phyloP scores from a whole-genome alignment of 2,888 invertebrate species.

The Carabus problematicus region DNA sequence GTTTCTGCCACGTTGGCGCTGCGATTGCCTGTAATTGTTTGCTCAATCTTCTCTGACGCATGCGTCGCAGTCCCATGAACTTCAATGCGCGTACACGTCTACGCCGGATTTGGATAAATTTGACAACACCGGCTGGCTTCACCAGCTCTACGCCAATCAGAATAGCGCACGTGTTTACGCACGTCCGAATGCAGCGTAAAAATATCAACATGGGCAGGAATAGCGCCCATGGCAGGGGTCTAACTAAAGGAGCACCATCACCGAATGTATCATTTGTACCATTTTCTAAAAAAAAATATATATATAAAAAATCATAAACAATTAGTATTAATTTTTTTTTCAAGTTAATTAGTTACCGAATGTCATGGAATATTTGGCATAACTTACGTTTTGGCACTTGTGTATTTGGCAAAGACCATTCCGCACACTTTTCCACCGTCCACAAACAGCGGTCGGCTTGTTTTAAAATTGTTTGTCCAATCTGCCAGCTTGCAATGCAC shows the following conservation, averaged over 20 bases:
- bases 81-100: conserved; percentile 28
- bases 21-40: not conserved
- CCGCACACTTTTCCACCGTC: conserved; percentile 40
- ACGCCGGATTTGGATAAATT: conserved; percentile 29
- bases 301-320: no score
- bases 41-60: conserved; percentile 9
- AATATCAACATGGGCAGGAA: conserved; percentile 36
- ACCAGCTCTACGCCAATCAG: conserved; percentile 35
- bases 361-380: no score
- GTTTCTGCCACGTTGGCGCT: conserved; percentile 7
- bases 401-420: conserved; percentile 40
- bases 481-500: conserved; percentile 31
- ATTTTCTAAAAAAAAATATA: conserved; percentile 8
- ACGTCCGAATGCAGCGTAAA: conserved; percentile 20
- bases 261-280: conserved; percentile 30
- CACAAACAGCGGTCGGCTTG: conserved; percentile 34
- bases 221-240: conserved; percentile 42
- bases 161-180: conserved; percentile 25
- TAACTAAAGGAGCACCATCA: conserved; percentile 31
- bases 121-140: conserved; percentile 22
- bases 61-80: conserved; percentile 28
- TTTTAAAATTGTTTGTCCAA: conserved; percentile 37
- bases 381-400: conserved; percentile 29
- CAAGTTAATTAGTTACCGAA: no score
- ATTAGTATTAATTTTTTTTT: no score